These are phyloP conservation scores for Drosophila lacteicornis DNA, from an alignment of 1,140 invertebrate genomes.

Conservation along the genomic window DNA sequence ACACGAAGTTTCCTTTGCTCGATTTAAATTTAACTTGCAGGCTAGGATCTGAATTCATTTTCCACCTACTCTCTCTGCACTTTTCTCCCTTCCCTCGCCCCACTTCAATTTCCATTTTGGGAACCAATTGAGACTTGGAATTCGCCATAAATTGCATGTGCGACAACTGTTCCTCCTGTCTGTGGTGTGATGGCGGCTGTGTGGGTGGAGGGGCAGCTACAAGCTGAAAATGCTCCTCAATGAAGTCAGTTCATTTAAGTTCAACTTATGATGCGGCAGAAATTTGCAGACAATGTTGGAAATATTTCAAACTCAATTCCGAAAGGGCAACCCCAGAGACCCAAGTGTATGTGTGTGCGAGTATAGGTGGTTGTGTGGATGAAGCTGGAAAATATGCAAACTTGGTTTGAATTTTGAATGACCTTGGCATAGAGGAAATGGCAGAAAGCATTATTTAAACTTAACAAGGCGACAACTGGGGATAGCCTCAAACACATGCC, in stretches of 20 bases:
- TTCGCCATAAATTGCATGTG: conserved; percentile 81
- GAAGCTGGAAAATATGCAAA: conserved; percentile 51
- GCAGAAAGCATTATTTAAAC: conserved; percentile 81
- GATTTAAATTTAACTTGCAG: conserved; percentile 28
- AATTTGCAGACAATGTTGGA: conserved; percentile 77
- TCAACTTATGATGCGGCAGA: conserved; percentile 76
- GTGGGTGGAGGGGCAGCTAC: conserved; percentile 33
- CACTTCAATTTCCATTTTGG: conserved; percentile 65
- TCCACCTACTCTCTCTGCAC: conserved; percentile 4
- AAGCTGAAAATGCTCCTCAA: conserved; percentile 52
- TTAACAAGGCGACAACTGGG: conserved; percentile 79
- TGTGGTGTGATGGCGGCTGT: conserved; percentile 14
- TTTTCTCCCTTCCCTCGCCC: conserved; percentile 11
- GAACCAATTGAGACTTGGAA: conserved; percentile 78
- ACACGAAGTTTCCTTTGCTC: not conserved
- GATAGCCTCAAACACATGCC: conserved; percentile 12
- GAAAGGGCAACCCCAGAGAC: conserved; percentile 51
- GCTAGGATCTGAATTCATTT: conserved; percentile 13
- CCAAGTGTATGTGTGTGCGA: conserved; percentile 14
- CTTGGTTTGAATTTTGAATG: conserved; percentile 84
- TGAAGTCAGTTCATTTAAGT: conserved; percentile 83
- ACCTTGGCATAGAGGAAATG: conserved; percentile 83
- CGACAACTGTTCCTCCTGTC: conserved; percentile 65
- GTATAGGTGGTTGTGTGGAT: conserved; percentile 23
- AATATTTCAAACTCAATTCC: conserved; percentile 59